Evolutionary conservation across 2,888 invertebrate species (phyloP).

Genomic region (Leptogaster cylindrica): DNA sequence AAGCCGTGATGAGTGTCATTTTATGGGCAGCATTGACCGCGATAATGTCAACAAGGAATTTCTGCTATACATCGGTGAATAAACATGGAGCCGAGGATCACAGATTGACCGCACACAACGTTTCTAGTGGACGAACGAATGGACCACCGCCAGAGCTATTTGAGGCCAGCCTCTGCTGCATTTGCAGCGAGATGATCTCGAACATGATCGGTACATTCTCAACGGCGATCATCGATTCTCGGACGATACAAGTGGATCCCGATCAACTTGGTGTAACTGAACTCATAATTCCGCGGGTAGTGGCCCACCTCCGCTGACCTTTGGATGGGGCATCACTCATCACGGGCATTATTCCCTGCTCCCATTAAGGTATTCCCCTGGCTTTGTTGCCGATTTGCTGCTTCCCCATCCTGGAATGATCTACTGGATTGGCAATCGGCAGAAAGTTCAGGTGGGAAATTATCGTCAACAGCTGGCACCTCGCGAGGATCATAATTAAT

Average conservation of each 20-base stretch:
- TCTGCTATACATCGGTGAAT: constrained; percentile 4
- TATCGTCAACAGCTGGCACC: constrained; percentile 30
- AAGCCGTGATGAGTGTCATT: constrained; percentile 14
- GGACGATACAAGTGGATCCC: background rate
- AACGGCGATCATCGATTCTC: background rate
- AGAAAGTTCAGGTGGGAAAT: constrained; percentile 8
- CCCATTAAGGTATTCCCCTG: constrained; percentile 22
- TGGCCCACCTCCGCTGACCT: constrained; percentile 6
- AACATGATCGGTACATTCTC: background rate
- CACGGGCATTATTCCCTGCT: background rate
- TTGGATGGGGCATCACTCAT: constrained; percentile 18
- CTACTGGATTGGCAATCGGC: background rate
- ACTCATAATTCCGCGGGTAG: background rate
- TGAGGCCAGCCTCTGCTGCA: background rate
- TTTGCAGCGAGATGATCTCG: background rate
- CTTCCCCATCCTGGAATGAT: background rate
- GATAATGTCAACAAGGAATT: constrained; percentile 30
- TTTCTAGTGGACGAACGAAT: background rate
- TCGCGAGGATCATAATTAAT: constrained; percentile 19
- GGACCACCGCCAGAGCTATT: constrained; percentile 4
- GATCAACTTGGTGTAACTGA: constrained; percentile 5
- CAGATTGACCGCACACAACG: constrained; percentile 3
- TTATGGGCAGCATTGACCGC: constrained; percentile 29
- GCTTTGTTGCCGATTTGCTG: background rate
- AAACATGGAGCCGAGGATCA: background rate